phyloP scores from a whole-genome alignment of 2,113 vertebrate genomes.

The Ctenomys sociabilis region DNA sequence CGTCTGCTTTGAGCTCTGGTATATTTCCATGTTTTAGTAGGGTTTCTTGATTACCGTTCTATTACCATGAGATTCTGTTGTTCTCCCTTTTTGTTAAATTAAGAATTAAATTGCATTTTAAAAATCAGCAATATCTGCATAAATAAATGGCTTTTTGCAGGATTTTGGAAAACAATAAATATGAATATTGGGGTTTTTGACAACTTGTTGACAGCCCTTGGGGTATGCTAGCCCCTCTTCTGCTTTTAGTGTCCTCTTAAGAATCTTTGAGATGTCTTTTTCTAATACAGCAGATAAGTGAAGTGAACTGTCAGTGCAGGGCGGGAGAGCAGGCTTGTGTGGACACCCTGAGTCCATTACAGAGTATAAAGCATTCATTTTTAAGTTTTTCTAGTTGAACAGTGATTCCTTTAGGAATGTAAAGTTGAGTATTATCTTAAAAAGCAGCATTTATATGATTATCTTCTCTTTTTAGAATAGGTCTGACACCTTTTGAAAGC shows the following conservation, averaged over 20 bases:
- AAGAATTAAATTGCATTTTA: background rate
- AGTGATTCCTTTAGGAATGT: background rate
- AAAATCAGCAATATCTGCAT: background rate
- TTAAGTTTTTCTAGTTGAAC: background rate
- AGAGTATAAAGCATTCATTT: background rate
- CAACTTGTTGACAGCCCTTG: accelerated
- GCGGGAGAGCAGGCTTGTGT: accelerated
- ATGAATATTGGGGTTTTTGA: accelerated
- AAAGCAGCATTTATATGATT: constrained; percentile 56
- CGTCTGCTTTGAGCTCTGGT: background rate
- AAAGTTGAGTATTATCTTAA: background rate
- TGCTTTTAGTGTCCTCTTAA: background rate
- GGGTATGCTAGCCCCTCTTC: background rate
- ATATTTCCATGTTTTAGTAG: background rate
- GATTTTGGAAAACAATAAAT: background rate
- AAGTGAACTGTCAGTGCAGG: background rate
- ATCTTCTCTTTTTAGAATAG: constrained; percentile 67
- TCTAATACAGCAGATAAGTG: background rate
- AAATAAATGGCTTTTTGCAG: background rate
- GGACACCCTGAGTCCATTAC: background rate
- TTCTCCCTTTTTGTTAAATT: background rate
- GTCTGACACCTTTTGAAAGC: constrained; percentile 67
- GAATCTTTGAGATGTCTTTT: background rate
- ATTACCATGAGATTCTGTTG: background rate
- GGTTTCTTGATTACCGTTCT: background rate